Percentiles rank a stretch among this genome's conserved stretches.
phyloP scores from a whole-genome alignment of 1,140 invertebrate genomes.

The Diploscapter pachys region DNA sequence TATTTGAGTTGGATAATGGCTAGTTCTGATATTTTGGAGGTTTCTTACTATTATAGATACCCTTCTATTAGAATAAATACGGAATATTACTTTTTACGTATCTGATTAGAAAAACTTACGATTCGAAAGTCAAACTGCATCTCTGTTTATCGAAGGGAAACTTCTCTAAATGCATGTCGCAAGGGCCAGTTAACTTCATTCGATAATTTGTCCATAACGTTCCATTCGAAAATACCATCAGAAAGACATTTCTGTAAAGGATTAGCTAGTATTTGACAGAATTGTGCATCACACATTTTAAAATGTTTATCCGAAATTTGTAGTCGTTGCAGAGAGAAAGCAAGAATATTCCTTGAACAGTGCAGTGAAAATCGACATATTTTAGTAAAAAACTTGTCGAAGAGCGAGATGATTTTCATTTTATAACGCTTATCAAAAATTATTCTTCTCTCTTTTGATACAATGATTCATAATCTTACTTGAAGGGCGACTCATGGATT shows the following conservation, averaged over 20 bases:
- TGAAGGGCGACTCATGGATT: constrained; percentile 54
- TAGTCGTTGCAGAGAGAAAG: too few species aligned
- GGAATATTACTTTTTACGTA: background rate
- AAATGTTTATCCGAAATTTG: too few species aligned
- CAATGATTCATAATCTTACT: constrained; percentile 26
- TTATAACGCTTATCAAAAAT: too few species aligned
- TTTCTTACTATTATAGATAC: too few species aligned
- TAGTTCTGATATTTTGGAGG: too few species aligned
- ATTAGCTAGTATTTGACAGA: too few species aligned
- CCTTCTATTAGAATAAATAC: too few species aligned
- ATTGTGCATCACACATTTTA: too few species aligned
- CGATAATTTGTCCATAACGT: constrained; percentile 58
- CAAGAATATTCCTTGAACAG: too few species aligned
- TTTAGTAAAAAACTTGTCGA: background rate
- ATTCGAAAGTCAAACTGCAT: constrained; percentile 38
- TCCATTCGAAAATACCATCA: constrained; percentile 58
- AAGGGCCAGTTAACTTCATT: constrained; percentile 56
- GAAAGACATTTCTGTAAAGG: constrained; percentile 53
- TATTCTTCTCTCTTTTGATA: too few species aligned
- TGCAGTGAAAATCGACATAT: background rate
- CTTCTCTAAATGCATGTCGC: constrained; percentile 56
- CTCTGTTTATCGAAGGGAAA: constrained; percentile 44
- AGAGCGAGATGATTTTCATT: background rate
- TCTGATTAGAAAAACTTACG: constrained; percentile 23
- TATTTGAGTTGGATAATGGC: too few species aligned